Evolutionary conservation across 2,113 vertebrate genomes (phyloP), one percentile per base, ranked within the genome.

Genomic region (Zeus faber): DNA sequence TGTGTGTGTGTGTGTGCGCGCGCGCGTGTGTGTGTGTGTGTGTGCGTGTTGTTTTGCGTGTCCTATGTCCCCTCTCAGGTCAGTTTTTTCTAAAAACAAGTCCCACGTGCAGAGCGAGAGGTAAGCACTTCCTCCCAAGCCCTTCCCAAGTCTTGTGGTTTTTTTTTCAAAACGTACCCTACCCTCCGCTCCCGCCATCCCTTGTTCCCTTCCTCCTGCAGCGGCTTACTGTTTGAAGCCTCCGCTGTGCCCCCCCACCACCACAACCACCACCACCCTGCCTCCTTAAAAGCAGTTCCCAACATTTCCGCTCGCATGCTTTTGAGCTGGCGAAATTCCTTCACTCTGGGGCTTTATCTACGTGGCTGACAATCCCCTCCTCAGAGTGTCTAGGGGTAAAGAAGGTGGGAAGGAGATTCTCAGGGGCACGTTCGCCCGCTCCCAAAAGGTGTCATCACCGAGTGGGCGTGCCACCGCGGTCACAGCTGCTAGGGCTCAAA

Each of bases 81-180:
- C 82, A 85, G 80, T 59, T 67, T 73, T 80, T 72, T 83, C 82
- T 87, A 86, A 80, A 82, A 79, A 71, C 79, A 83, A 83, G 84
- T 62, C 73, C 54, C 80, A 80, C 62, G 74, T 70, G 60, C 72
- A 77, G 67, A 83, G n/a, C 61, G 64, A 76, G 76, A 88, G 86
- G 85, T 88, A 88, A 85, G 86, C 66, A 71, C 81, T 78, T 76
- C 67, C 67, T 59, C 13, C 53, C 76, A 72, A 76, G 63, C 69
- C 39, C 56, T n/a, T 13, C 31, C 6, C 31, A 14, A 37, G n/a
- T 14, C 13, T n/a, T 37, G 33, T 14, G 33, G 33, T 37, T n/a
- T n/a, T n/a, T n/a, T n/a, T n/a, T n/a, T n/a, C 64, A 72, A 66
- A 72, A 52, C 13, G 54, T n/a, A 1, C 37, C 41, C 22, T n/a